Base-by-base conservation (phyloP, 2,797 vertebrate species). In the Ctenochaetus hawaiiensis region DNA sequence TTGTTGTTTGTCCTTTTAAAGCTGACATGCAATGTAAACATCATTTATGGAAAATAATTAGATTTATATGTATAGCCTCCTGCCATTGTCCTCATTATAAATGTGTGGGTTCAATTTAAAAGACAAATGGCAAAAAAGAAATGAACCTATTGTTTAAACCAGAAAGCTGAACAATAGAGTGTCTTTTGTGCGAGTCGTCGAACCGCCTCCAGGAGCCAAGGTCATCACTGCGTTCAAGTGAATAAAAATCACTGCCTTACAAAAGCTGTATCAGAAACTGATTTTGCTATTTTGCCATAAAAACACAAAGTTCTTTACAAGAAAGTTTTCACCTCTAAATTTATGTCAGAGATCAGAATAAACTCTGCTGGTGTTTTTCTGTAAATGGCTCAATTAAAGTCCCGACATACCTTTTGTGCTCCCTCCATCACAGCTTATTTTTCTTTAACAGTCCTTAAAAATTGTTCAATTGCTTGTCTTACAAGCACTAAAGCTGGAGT, bases 361-460 rank as follows among this genome's bases (percentile, higher is more conserved):
- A 7, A 48, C 49, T 54, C 30, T n/a, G 8, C 14, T 6, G 16
- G 14, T 30, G 26, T 58, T 60, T 45, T 18, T 51, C 7, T 39
- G 13, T 18, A 16, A 72, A 78, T 1, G 0, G 3, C 39, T 73
- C 26, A 26, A 63, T 30, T 69, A 20, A 44, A 77, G 61, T 45
- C 11, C 10, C 6, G 48, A 86, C 90, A 52, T 93, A 95, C 93
- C 93, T 93, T 88, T 14, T 90, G 63, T 23, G 65, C 82, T 78
- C 80, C 88, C 16, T 86, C 92, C 93, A 94, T 95, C 23, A 45
- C 54, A 22, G 22, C 52, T 72, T 58, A 39, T 72, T 66, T 72
- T 47, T 60, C 58, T 71, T 43, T 58, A 60, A 37, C 6, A 39
- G 37, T 83, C 37, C 72, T 52, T 84, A 47, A n/a, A 80, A 76